Conservation (phyloP, 1,140 invertebrate species). For the Drosophila murphyi region DNA sequence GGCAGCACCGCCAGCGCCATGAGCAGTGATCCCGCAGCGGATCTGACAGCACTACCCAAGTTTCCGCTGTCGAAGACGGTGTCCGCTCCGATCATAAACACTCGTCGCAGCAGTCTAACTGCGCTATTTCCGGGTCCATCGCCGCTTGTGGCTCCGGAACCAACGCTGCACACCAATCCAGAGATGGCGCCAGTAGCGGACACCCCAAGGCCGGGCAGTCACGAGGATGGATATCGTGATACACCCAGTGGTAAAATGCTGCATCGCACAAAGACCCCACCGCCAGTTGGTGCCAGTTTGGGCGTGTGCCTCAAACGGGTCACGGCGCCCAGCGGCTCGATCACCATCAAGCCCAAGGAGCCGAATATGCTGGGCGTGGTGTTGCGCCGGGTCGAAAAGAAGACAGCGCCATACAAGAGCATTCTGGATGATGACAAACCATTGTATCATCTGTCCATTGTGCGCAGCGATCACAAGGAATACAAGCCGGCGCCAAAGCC, state of each 20-base stretch:
- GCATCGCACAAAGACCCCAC: constrained; percentile 79
- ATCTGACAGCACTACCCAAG: constrained; percentile 35
- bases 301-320: constrained; percentile 76
- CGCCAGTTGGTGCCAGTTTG: constrained; percentile 74
- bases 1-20: constrained; percentile 68
- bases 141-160: constrained; percentile 68
- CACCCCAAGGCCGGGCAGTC: constrained; percentile 1
- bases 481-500: constrained; percentile 66
- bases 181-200: constrained; percentile 15
- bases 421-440: constrained; percentile 82
- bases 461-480: constrained; percentile 75
- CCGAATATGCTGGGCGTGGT: constrained; percentile 80
- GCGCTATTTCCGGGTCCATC: constrained; percentile 76
- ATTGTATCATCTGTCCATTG: constrained; percentile 78
- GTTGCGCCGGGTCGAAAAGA: constrained; percentile 77
- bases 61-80: constrained; percentile 72
- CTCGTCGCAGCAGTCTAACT: constrained; percentile 66
- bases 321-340: constrained; percentile 65
- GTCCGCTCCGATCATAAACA: constrained; percentile 68
- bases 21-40: constrained; percentile 24
- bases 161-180: constrained; percentile 65
- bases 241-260: constrained; percentile 76
- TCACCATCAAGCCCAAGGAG: constrained; percentile 77
- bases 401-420: constrained; percentile 73
- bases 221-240: constrained; percentile 67